Evolutionary conservation across 37 sponge, comb jelly and placozoan genomes (phyloP), one percentile per base, ranked within the genome.

Genomic region (Halichondria panicea): DNA sequence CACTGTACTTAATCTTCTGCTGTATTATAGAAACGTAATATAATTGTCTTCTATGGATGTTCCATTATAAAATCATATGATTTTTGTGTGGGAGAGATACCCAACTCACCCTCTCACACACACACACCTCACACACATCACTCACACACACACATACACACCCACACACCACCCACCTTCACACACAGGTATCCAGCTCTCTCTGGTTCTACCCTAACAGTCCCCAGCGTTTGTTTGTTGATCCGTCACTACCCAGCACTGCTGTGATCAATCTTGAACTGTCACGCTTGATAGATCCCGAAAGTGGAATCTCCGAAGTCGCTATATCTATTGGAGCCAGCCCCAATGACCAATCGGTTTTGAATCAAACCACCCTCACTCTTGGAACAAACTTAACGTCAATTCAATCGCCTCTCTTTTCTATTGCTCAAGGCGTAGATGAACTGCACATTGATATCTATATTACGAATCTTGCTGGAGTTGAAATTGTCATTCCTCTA

Each of bases 241-340:
- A 2, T 13, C 41, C 73, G 50, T 3, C 37, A 8, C 8, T 39
- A 13, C 18, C 45, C 44, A 42, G 3, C 63, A 30, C 79, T 61
- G 60, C 39, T 19, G 8, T 35, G 46, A 19, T 93, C 39, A 43
- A 27, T 37, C 89, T 90, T 52, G 0, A 33, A 2, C 89, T 90
- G 94, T 37, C 52, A 18, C 74, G 76, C 3, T 40, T 86, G 19
- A 15, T 35, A 25, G 94, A 93, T 33, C 60, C 66, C 36, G 74
- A 93, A 42, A 83, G 84, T 32, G 69, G 66, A 5, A 69, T 93
- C 15, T 15, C 24, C 56, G 38, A 50, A 30, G 83, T 76, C 68
- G 46, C 70, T 5, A 32, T 93, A 30, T 44, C 84, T 40, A 85
- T 93, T 63, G 87, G 89, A 37, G 71, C 70, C 25, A 60, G 59